These are phyloP conservation scores for Kryptolebias marmoratus DNA, from an alignment of 2,113 vertebrate genomes.

Conservation along the genomic window DNA sequence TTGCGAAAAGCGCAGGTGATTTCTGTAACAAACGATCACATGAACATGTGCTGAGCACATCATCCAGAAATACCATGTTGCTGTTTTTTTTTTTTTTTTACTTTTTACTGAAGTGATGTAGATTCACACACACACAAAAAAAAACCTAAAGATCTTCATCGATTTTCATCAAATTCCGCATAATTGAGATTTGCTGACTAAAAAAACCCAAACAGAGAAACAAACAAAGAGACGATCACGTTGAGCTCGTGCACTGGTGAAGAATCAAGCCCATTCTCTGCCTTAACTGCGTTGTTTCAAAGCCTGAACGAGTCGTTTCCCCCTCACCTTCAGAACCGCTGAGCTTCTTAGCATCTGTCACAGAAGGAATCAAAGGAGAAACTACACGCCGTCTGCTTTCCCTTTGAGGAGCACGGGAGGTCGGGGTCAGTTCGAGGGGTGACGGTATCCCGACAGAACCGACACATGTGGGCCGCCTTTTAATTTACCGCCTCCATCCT, in stretches of 20 bases:
- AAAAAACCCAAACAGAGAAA: neutral
- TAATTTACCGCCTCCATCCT: neutral
- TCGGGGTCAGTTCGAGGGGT: neutral
- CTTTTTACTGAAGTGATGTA: no score
- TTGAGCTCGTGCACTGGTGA: neutral
- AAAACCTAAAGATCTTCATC: neutral
- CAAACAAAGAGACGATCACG: neutral
- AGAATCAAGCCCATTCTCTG: neutral
- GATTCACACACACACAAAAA: no score
- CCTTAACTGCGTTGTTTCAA: neutral
- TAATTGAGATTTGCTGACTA: neutral
- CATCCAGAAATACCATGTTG: no score
- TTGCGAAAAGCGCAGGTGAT: no score
- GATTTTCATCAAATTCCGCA: neutral
- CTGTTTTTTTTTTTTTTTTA: no score
- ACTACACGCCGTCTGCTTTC: neutral
- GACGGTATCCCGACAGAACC: neutral
- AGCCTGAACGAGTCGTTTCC: neutral
- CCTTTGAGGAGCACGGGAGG: neutral
- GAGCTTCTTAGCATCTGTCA: neutral
- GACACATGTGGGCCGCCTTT: neutral
- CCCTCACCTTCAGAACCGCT: neutral
- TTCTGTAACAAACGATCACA: no score
- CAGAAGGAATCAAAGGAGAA: constrained; percentile 6
- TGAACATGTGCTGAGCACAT: no score